phyloP scores from a whole-genome alignment of 2,888 invertebrate genomes.

The Coenonympha arcania region DNA sequence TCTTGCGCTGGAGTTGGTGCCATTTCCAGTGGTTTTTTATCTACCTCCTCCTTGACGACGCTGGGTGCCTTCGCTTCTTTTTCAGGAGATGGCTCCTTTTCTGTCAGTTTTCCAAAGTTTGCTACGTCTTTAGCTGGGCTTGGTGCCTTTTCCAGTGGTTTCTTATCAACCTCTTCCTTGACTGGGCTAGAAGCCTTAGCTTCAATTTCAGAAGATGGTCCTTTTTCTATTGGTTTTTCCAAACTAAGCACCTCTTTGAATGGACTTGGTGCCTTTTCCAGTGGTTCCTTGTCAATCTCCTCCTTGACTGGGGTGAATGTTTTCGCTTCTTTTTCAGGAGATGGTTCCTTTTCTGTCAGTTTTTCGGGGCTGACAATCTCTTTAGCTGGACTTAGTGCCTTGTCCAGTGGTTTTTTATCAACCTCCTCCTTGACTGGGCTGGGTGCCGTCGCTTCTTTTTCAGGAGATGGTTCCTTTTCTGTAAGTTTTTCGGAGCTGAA shows the following conservation, averaged over 20 bases:
- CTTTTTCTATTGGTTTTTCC: too few relatives aligned
- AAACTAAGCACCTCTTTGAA: too few relatives aligned
- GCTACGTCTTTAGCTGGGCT: slow-evolving; percentile 10
- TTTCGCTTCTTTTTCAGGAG: too few relatives aligned
- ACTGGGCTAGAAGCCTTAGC: neutral
- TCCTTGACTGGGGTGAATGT: too few relatives aligned
- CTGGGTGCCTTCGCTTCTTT: too few relatives aligned
- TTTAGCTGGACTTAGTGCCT: slow-evolving; percentile 9
- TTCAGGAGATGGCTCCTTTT: slow-evolving; percentile 12
- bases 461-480: neutral
- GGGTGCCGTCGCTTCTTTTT: too few relatives aligned
- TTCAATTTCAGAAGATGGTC: neutral
- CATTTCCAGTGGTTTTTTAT: slow-evolving; percentile 10
- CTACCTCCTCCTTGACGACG: neutral
- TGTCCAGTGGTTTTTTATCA: slow-evolving; percentile 6
- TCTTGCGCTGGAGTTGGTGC: slow-evolving; percentile 7
- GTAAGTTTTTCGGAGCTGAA: neutral
- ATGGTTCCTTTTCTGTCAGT: too few relatives aligned
- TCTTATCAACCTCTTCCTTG: slow-evolving; percentile 11
- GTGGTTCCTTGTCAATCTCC: too few relatives aligned
- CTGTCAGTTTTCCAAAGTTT: neutral
- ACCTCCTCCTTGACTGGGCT: too few relatives aligned
- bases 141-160: neutral
- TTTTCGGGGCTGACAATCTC: too few relatives aligned
- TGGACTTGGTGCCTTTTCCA: too few relatives aligned